Base-by-base conservation (phyloP, 2,888 invertebrate genomes). In the Trichopoda pennipes region DNA sequence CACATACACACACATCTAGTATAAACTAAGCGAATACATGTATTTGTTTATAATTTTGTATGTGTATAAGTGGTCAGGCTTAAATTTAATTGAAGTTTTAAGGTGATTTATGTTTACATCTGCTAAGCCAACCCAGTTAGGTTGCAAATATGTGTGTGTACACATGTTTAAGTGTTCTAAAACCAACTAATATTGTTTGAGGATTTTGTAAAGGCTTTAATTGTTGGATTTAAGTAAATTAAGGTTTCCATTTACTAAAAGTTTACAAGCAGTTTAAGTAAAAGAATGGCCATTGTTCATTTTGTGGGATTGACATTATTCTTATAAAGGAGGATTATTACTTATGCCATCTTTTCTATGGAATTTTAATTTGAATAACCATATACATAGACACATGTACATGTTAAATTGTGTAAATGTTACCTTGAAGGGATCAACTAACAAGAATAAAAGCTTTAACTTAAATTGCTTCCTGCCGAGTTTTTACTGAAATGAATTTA, bases 51-150 rank as follows among this genome's bases (percentile, higher is more conserved):
- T 14, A 61, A 42, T 10, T 38, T 9, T 21, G 32, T 38, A 3
- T 55, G 17, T 58, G 19, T 53, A 4, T 66, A 32, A 12, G 35
- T 58, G 55, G 72, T 21, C 61, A 42, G 72, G 69, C 73, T 81
- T 81, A 81, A 44, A 64, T 73, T 74, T 78, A 78, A 81, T 78
- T 77, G 73, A 74, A 81, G 78, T 77, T 81, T 81, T 78, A 81
- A 81, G 81, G 81, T 81, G 77, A 81, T 81, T 81, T 81, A 81
- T 78, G 69, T 81, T 77, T 73, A 73, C 64, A 70, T 80, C 53
- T 80, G 70, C 23, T 76, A 80, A 80, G 76, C 76, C 75, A 70
- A 70, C 66, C 64, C n/a, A 70, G 35, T 17, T 47, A 80, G 70
- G 69, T 63, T 70, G 70, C 64, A 70, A 70, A 63, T 10, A 42